Conservation (phyloP, 2,113 vertebrate genomes). For the Leptocoma aspasia region DNA sequence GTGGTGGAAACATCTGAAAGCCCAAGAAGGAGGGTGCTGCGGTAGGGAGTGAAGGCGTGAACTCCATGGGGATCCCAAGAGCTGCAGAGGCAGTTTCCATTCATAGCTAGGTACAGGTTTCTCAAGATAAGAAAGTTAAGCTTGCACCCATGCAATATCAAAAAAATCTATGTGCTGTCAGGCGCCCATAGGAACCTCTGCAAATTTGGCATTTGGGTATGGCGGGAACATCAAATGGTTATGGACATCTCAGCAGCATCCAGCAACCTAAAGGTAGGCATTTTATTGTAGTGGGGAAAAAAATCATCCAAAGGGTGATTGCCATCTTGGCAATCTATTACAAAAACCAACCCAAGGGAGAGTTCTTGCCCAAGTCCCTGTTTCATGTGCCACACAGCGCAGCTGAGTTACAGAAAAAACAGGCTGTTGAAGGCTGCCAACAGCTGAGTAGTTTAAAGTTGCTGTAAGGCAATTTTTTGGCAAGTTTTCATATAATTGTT, state of each 20-base stretch:
- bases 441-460: neutral
- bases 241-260: neutral
- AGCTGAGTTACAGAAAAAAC: conserved; percentile 1
- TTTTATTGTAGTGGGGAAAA: neutral
- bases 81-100: neutral
- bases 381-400: neutral
- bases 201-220: neutral
- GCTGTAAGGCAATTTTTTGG: neutral
- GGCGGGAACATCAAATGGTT: neutral
- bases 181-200: neutral
- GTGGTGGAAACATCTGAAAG: neutral
- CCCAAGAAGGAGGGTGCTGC: neutral
- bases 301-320: neutral
- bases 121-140: neutral
- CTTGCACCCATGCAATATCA: neutral
- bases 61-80: accelerated
- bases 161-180: neutral
- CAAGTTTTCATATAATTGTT: neutral
- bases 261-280: neutral
- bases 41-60: neutral
- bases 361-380: neutral
- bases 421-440: neutral
- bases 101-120: neutral
- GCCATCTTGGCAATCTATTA: neutral
- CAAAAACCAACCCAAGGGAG: neutral